Evolutionary conservation across 92 coral and sea anemone genomes (phyloP).

Genomic region (Siderastrea radians): DNA sequence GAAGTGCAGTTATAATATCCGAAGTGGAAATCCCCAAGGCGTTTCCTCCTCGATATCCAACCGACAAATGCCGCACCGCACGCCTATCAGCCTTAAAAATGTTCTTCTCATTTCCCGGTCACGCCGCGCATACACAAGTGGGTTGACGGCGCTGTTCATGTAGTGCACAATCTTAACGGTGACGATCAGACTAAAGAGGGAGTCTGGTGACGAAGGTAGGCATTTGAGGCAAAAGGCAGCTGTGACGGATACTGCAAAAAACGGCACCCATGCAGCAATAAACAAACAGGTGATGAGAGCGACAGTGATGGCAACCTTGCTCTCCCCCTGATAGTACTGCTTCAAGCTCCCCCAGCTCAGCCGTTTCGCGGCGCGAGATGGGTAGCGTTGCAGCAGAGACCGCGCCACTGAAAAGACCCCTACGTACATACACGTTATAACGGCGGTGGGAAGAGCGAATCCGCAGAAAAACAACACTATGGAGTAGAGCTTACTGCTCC

Average conservation of each 20-base stretch:
- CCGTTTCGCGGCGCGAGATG: background rate
- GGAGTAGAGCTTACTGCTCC: constrained; percentile 39
- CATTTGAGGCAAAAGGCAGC: constrained; percentile 50
- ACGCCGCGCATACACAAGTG: constrained; percentile 87
- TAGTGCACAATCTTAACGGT: constrained; percentile 93
- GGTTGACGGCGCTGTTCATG: constrained; percentile 90
- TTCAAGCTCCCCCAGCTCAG: constrained; percentile 9
- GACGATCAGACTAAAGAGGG: constrained; percentile 25
- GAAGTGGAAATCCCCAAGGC: background rate
- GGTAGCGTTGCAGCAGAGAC: constrained; percentile 56
- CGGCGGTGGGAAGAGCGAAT: constrained; percentile 38
- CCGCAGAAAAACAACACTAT: constrained; percentile 43
- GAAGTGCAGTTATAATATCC: background rate
- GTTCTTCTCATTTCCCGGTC: constrained; percentile 81
- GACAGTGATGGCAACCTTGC: constrained; percentile 67
- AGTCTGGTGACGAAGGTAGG: constrained; percentile 34
- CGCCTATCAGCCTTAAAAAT: constrained; percentile 55
- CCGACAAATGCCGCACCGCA: constrained; percentile 9
- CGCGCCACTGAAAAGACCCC: constrained; percentile 65
- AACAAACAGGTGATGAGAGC: constrained; percentile 64
- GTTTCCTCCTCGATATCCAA: background rate
- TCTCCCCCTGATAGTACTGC: constrained; percentile 57
- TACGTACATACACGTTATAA: constrained; percentile 45
- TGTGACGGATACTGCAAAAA: constrained; percentile 63
- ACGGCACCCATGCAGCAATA: constrained; percentile 85